These are phyloP conservation scores for Chlorops oryzae DNA, from an alignment of 1,140 invertebrate species.

Conservation along the genomic window DNA sequence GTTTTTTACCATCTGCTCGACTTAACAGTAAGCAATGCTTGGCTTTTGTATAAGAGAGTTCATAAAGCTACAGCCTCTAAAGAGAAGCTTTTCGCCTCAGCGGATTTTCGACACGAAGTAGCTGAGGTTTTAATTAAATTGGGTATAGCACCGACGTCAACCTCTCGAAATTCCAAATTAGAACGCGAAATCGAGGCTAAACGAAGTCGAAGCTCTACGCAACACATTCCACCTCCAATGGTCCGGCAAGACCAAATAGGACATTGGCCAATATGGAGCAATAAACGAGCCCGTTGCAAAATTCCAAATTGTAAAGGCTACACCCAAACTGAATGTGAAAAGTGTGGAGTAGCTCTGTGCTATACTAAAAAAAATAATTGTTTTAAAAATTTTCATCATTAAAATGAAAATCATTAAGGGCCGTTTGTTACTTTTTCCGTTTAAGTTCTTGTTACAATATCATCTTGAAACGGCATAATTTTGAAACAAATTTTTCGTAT, in stretches of 20 bases:
- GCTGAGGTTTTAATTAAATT: slow-evolving; percentile 18
- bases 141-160: not conserved
- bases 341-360: not conserved
- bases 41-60: slow-evolving; percentile 32
- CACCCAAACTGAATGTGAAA: not conserved
- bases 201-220: not conserved
- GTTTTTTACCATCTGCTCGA: slow-evolving; percentile 24
- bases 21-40: slow-evolving; percentile 30
- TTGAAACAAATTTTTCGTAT: too few relatives aligned
- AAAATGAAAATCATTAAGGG: too few relatives aligned
- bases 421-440: too few relatives aligned
- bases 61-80: slow-evolving; percentile 13
- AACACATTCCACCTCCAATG: not conserved
- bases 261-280: not conserved
- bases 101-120: slow-evolving; percentile 27
- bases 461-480: too few relatives aligned
- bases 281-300: not conserved
- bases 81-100: slow-evolving; percentile 3
- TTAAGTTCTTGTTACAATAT: too few relatives aligned
- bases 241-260: not conserved
- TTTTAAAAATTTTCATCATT: not conserved
- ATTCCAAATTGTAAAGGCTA: not conserved
- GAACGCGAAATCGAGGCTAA: not conserved
- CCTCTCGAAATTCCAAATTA: not conserved
- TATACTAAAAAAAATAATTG: slow-evolving; percentile 1